Base-by-base conservation (phyloP, 23 tunicate genomes). In the Diplosoma virens region DNA sequence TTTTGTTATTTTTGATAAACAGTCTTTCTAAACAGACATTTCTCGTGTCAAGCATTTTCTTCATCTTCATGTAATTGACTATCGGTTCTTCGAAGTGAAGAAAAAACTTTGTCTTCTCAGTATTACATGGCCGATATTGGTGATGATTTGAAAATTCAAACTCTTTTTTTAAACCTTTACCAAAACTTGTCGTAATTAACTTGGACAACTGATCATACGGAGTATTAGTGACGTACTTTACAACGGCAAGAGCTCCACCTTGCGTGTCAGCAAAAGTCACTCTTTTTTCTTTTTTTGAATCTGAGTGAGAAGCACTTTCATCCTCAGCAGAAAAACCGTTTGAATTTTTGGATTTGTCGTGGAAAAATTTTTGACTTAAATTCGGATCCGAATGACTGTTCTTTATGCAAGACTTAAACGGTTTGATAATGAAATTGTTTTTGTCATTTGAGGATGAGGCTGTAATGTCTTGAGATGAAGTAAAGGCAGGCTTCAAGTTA, bases 261-360 rank as follows among this genome's bases (percentile, higher is more conserved):
- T 86, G 81, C 11, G 83, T 35, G 73, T 93, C 98, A 0, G 98
- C 98, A 81, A 93, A 93, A 18, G 98, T 93, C 4, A 93, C 98
- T 6, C 78, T 47, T 37, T 79, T 56, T 76, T 81, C 58, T 52
- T 68, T 72, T 26, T 37, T 67, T 29, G 69, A 14, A n/a, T n/a
- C n/a, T n/a, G n/a, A n/a, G n/a, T n/a, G n/a, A n/a, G n/a, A n/a
- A n/a, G n/a, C n/a, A n/a, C n/a, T n/a, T n/a, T n/a, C n/a, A n/a
- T n/a, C n/a, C n/a, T n/a, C n/a, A n/a, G n/a, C n/a, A n/a, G n/a
- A n/a, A n/a, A n/a, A n/a, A n/a, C n/a, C n/a, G n/a, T n/a, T n/a
- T n/a, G n/a, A n/a, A n/a, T n/a, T n/a, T n/a, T n/a, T n/a, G n/a
- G n/a, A n/a, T n/a, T n/a, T n/a, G n/a, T n/a, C n/a, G n/a, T n/a